Base-by-base conservation (phyloP, 2,888 invertebrate species). In the Synanthedon tipuliformis region DNA sequence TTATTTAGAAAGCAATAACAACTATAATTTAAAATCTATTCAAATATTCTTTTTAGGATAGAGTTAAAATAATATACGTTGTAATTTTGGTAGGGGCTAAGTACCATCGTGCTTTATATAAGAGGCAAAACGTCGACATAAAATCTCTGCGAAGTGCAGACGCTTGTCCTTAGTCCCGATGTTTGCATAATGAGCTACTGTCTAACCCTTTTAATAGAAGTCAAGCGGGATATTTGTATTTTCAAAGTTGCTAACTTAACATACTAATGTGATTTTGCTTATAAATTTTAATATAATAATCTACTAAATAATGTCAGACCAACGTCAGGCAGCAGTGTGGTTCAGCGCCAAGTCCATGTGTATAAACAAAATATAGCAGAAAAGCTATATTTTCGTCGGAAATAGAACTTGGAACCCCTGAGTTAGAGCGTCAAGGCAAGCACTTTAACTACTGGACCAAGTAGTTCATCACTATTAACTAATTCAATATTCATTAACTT, bases 171-270 rank as follows among this genome's bases (percentile, higher is more conserved):
- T 67, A 66, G 63, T 63, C 60, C 54, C 56, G 50, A 61, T 66
- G 67, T 75, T 73, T 74, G 73, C 75, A 77, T 75, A 78, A 76
- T 76, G 69, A 71, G 73, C 74, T 74, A 72, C 73, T 72, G 64
- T 64, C 63, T 64, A 56, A 56, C 57, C 52, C n/a, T 48, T 27
- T 52, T 50, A 52, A 61, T 62, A 59, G 59, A 58, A 68, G 66
- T 68, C 70, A 73, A 75, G 63, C 63, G 70, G 69, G 69, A 65
- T 64, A 73, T 75, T 72, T 67, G 70, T 74, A 73, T 75, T 74
- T 71, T 65, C 62, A 68, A 65, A 61, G 59, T 54, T 55, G 54
- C 60, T 62, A 59, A 62, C 50, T 56, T 61, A 50, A 34, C 50
- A 50, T 50, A 50, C 40, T 40, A 50, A 50, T 34, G 50, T 16